Evolutionary conservation across 2,797 vertebrate genomes (phyloP).

Genomic region (Chloroceryle amazona): DNA sequence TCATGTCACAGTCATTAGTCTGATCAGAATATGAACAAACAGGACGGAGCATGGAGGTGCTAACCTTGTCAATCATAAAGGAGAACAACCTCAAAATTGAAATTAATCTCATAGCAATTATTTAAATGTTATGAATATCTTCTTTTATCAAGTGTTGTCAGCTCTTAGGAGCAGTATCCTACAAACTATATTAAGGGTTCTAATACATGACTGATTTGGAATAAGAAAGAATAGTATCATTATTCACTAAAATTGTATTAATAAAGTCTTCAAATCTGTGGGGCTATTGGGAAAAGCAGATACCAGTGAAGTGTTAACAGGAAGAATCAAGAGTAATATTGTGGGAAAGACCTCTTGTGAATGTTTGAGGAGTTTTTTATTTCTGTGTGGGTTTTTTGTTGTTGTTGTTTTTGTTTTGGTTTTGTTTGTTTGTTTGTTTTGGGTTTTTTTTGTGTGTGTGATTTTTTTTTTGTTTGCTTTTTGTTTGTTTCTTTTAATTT

Average conservation of each 20-base stretch:
- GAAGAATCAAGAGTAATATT: not conserved
- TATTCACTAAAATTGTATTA: not conserved
- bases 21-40: not conserved
- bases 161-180: not conserved
- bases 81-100: not conserved
- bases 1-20: not conserved
- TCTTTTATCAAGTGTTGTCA: not conserved
- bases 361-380: not conserved
- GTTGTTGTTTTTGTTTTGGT: not conserved
- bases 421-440: not conserved
- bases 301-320: not conserved
- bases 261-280: not conserved
- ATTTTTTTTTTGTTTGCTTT: not conserved
- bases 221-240: not conserved
- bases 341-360: not conserved
- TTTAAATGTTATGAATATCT: not conserved
- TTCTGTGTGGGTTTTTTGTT: not conserved
- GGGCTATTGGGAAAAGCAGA: not conserved
- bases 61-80: slow-evolving; percentile 20
- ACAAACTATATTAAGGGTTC: not conserved
- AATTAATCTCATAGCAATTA: not conserved
- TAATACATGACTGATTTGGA: not conserved
- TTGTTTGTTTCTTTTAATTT: not conserved
- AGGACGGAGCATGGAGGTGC: not conserved
- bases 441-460: not conserved